These are phyloP conservation scores for Syngnathus acus DNA, from an alignment of 2,797 vertebrate species.

Conservation along the genomic window DNA sequence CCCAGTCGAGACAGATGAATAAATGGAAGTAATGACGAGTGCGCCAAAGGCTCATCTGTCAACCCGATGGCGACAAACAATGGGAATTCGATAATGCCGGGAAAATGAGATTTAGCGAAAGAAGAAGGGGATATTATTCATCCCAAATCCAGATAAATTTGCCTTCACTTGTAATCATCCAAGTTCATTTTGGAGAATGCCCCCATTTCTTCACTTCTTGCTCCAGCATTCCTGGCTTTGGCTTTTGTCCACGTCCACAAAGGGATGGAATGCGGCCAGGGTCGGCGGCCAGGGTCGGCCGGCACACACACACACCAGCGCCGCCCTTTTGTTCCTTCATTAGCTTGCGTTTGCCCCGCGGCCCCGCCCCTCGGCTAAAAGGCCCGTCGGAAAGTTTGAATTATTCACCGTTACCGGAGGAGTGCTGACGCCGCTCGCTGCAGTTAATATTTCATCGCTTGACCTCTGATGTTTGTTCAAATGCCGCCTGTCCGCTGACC, in stretches of 20 bases:
- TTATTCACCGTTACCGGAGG: conserved; percentile 41
- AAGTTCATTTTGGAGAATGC: too few relatives aligned
- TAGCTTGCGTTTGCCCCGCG: background rate
- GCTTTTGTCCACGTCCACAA: background rate
- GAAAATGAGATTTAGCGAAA: background rate
- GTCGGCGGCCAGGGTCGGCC: background rate
- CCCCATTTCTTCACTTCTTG: background rate
- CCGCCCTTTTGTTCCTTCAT: background rate
- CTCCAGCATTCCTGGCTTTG: background rate
- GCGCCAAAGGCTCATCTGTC: background rate
- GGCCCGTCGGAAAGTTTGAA: conserved; percentile 42
- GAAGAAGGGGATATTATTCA: background rate
- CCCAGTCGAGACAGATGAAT: background rate
- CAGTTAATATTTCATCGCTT: conserved; percentile 60
- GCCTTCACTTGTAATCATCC: conserved; percentile 15
- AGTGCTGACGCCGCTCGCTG: conserved; percentile 26
- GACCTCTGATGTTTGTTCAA: conserved; percentile 38
- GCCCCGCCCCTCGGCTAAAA: conserved; percentile 14
- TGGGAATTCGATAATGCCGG: background rate
- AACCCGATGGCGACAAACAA: background rate
- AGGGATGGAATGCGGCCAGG: background rate
- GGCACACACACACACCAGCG: background rate
- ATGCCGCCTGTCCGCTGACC: conserved; percentile 29
- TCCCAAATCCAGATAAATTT: background rate
- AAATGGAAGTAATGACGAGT: background rate